These are phyloP conservation scores for Pyxicephalus adspersus DNA, from an alignment of 2,113 vertebrate genomes.

Conservation along the genomic window DNA sequence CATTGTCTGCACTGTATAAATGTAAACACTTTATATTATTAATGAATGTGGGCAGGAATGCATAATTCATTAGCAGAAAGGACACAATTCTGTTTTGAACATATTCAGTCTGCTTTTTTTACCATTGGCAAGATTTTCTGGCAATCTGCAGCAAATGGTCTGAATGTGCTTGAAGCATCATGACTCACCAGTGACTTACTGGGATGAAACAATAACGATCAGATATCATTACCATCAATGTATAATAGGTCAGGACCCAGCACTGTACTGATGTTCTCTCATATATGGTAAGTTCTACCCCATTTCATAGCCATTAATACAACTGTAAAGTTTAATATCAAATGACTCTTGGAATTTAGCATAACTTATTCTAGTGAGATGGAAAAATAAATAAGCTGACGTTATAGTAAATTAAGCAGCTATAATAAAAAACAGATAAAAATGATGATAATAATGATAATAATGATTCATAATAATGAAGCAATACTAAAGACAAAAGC, in stretches of 20 bases:
- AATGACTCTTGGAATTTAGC: no score
- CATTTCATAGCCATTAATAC: background rate
- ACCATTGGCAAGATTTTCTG: constrained; percentile 25
- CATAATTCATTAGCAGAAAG: constrained; percentile 17
- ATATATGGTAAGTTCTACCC: background rate
- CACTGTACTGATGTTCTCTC: background rate
- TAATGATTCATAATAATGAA: no score
- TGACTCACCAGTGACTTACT: constrained; percentile 31
- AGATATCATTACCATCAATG: constrained; percentile 40
- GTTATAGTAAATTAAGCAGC: no score
- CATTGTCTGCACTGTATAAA: background rate
- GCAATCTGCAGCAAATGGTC: constrained; percentile 8
- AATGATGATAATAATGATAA: no score
- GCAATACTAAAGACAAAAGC: no score
- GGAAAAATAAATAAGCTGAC: no score
- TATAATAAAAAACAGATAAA: no score
- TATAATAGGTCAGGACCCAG: background rate
- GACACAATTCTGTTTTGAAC: constrained; percentile 15
- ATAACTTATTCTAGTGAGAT: no score
- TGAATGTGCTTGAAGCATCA: constrained; percentile 32
- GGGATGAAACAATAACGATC: constrained; percentile 30
- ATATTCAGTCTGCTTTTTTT: constrained; percentile 13
- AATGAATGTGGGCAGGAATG: constrained; percentile 6
- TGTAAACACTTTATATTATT: constrained; percentile 13
- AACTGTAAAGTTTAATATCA: no score